A percentile compares a stretch with the other conserved stretches of the same genome.
Evolutionary conservation across 2,113 vertebrate genomes (phyloP).

Genomic region (Zapornia atra): DNA sequence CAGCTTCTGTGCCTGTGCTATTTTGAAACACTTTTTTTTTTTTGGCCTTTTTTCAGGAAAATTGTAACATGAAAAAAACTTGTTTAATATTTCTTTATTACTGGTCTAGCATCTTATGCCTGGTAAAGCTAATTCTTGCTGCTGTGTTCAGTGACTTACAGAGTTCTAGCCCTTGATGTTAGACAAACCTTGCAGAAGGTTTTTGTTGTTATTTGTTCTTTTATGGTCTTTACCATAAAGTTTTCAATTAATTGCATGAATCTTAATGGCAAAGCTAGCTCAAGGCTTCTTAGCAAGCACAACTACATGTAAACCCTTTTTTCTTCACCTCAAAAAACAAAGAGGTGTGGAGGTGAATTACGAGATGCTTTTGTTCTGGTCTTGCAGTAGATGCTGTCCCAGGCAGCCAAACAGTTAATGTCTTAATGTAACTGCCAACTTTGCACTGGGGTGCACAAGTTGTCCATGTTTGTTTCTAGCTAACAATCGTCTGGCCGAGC

Average conservation of each 20-base stretch:
- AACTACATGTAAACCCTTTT: neutral
- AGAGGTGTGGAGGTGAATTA: neutral
- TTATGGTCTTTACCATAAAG: neutral
- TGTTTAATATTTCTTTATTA: neutral
- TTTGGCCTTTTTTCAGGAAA: neutral
- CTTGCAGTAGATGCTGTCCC: neutral
- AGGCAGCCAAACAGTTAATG: neutral
- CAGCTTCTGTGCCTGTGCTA: neutral
- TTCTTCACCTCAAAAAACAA: neutral
- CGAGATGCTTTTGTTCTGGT: neutral
- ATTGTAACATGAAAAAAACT: neutral
- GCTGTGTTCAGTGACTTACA: neutral
- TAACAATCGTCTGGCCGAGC: neutral
- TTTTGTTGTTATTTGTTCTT: neutral
- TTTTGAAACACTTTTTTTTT: neutral
- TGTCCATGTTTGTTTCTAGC: neutral
- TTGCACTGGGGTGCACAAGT: fast-evolving
- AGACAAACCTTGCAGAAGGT: neutral
- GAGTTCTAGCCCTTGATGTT: neutral
- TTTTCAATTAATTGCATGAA: neutral
- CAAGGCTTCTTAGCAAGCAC: neutral
- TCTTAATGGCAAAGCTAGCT: neutral
- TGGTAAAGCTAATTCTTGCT: neutral
- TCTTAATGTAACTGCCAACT: neutral
- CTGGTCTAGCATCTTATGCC: neutral